Evolutionary conservation across 2,888 invertebrate genomes (phyloP).

Genomic region (Schrankia costaestrigalis): DNA sequence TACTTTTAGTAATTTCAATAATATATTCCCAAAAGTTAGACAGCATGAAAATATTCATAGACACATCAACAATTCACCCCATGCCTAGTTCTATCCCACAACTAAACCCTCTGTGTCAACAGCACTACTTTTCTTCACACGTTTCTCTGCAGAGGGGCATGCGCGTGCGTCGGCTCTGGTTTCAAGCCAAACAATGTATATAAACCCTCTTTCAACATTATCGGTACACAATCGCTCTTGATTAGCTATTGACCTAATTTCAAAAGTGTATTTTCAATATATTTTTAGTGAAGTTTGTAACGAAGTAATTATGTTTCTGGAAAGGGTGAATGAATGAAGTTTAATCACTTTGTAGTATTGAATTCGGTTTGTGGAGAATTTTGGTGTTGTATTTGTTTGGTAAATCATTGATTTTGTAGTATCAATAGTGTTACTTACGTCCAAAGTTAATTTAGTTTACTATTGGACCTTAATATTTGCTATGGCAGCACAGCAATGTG

Average conservation of each 20-base stretch:
- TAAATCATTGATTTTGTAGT: no score
- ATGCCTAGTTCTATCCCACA: not conserved
- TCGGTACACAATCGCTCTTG: slow-evolving; percentile 53
- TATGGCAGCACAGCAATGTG: no score
- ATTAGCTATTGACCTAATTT: slow-evolving; percentile 55
- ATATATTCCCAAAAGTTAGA: no score
- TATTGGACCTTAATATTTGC: no score
- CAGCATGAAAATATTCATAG: not conserved
- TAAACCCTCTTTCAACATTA: slow-evolving; percentile 34
- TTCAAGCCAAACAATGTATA: slow-evolving; percentile 41
- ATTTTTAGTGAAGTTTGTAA: slow-evolving; percentile 24
- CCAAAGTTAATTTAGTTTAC: no score
- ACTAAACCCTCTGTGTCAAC: slow-evolving; percentile 16
- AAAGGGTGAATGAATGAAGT: slow-evolving; percentile 17
- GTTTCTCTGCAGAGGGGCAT: slow-evolving; percentile 23
- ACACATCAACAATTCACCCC: not conserved
- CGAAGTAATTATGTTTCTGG: slow-evolving; percentile 23
- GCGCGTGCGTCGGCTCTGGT: slow-evolving; percentile 37
- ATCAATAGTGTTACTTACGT: no score
- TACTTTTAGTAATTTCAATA: no score
- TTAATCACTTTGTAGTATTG: slow-evolving; percentile 1
- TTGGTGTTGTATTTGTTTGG: no score
- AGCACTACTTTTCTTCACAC: slow-evolving; percentile 27
- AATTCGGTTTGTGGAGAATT: no score
- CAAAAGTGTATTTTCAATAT: slow-evolving; percentile 34